A percentile compares a stretch with the other conserved stretches of the same genome.
These are phyloP conservation scores for Cyclophora albipunctata DNA, from an alignment of 2,888 invertebrate genomes.

Conservation along the genomic window DNA sequence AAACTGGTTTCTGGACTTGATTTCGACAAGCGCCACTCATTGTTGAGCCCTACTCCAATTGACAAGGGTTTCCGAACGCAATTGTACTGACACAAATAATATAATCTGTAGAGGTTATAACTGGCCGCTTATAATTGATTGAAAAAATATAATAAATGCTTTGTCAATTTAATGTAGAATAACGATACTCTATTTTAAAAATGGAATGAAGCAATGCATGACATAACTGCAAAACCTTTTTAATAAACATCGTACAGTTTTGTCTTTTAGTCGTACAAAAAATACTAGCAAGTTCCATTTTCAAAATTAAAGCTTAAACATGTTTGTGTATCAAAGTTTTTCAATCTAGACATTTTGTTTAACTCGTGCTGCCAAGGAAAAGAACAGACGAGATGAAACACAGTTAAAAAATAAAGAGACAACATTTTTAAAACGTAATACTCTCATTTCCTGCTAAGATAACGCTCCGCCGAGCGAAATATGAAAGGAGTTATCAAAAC, in stretches of 20 bases:
- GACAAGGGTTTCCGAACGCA: slow-evolving; percentile 24
- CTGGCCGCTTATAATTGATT: slow-evolving; percentile 14
- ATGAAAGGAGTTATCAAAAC: slow-evolving; percentile 72
- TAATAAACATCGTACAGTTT: too few relatives aligned
- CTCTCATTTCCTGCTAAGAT: slow-evolving; percentile 66
- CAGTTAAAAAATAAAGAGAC: slow-evolving; percentile 26
- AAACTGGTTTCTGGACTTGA: slow-evolving; percentile 42
- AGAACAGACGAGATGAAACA: slow-evolving; percentile 32
- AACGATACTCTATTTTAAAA: too few relatives aligned
- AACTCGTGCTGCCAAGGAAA: slow-evolving; percentile 31
- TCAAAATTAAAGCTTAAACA: slow-evolving; percentile 22
- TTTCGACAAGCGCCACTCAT: slow-evolving; percentile 16
- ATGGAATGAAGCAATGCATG: too few relatives aligned
- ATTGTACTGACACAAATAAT: slow-evolving; percentile 13
- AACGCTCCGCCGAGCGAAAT: slow-evolving; percentile 65
- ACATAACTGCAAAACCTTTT: too few relatives aligned
- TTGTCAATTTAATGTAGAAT: too few relatives aligned
- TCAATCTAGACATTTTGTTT: slow-evolving; percentile 26
- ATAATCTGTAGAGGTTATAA: slow-evolving; percentile 2
- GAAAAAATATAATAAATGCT: too few relatives aligned
- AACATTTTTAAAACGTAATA: slow-evolving; percentile 50
- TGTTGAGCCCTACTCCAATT: slow-evolving; percentile 18
- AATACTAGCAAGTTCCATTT: slow-evolving; percentile 17
- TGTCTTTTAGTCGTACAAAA: too few relatives aligned
- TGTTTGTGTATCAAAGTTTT: not conserved